A percentile compares a stretch with the other conserved stretches of the same genome.
phyloP scores from a whole-genome alignment of 2,888 invertebrate species.

The Antitype chi region DNA sequence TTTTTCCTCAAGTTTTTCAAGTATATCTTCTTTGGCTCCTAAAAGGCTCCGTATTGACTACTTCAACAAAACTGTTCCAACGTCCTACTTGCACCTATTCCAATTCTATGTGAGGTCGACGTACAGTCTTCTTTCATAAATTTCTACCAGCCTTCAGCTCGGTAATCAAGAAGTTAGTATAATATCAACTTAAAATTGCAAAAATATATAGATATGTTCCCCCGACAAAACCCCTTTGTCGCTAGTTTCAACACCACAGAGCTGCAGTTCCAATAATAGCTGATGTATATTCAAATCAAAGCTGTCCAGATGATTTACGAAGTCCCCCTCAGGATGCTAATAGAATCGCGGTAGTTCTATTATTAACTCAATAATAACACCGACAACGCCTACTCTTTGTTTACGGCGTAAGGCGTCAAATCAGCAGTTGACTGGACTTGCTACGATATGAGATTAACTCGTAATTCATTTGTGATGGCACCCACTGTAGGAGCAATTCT shows the following conservation, averaged over 20 bases:
- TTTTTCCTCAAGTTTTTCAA: slow-evolving; percentile 10
- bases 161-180: neutral
- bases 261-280: slow-evolving; percentile 35
- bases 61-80: neutral
- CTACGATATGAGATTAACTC: slow-evolving; percentile 46
- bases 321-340: slow-evolving; percentile 36
- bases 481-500: slow-evolving; percentile 11
- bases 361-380: slow-evolving; percentile 53
- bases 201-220: neutral
- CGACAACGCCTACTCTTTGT: slow-evolving; percentile 40
- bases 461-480: slow-evolving; percentile 42
- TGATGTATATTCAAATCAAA: slow-evolving; percentile 14
- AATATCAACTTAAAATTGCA: neutral
- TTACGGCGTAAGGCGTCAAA: slow-evolving; percentile 52
- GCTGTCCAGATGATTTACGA: slow-evolving; percentile 24
- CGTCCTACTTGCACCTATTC: neutral
- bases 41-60: neutral
- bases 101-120: neutral
- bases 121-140: neutral
- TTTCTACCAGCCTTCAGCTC: neutral
- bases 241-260: neutral
- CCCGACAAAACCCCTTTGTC: neutral
- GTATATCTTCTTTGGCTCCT: neutral
- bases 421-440: slow-evolving; percentile 33
- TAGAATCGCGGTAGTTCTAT: slow-evolving; percentile 46